Evolutionary conservation across 2,888 invertebrate genomes (phyloP), one percentile per base, ranked within the genome.

Genomic region (Hipparchia sbordonii): DNA sequence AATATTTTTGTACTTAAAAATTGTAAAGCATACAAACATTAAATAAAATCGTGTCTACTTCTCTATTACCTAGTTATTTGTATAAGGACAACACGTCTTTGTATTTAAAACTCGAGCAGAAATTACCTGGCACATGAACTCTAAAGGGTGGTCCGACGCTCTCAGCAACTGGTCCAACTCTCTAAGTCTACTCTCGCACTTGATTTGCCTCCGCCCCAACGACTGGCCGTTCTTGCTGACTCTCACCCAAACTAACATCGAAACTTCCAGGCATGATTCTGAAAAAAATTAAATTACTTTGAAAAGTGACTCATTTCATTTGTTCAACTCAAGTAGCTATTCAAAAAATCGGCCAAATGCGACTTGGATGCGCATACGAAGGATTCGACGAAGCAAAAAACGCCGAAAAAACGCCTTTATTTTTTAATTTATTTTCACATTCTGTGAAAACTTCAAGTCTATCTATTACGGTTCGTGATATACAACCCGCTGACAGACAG

Each of bases 91-190:
- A 4, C 39, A 39, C 5, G 3, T 39, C 23, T 57, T 13, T 7
- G 7, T 56, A 2, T 13, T 56, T 6, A 56, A 56, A n/a, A n/a
- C n/a, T 56, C 6, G 6, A 13, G 8, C 56, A 59, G 33, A 39
- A 39, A 2, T 39, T 90, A 96, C 97, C 95, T 97, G 97, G 81
- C 98, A 97, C 96, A 98, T 97, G 82, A 98, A 97, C 86, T 97
- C 97, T 69, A 98, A 91, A 0, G 98, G 98, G 82, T 97, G 97
- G 80, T 97, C 97, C 72, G 96, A 95, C 6, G 96, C 95, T 56
- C 97, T 93, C 71, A 98, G 91, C 80, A 98, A 93, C 82, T 97
- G 97, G 85, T 97, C 97, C 71, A 98, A 90, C 84, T 98, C 98
- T 52, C 97, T 93, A 70, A 98, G 93, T 71, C 97, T 95, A 82